These are phyloP conservation scores for Drosophila guanche DNA, from an alignment of 1,140 invertebrate species.

Conservation along the genomic window DNA sequence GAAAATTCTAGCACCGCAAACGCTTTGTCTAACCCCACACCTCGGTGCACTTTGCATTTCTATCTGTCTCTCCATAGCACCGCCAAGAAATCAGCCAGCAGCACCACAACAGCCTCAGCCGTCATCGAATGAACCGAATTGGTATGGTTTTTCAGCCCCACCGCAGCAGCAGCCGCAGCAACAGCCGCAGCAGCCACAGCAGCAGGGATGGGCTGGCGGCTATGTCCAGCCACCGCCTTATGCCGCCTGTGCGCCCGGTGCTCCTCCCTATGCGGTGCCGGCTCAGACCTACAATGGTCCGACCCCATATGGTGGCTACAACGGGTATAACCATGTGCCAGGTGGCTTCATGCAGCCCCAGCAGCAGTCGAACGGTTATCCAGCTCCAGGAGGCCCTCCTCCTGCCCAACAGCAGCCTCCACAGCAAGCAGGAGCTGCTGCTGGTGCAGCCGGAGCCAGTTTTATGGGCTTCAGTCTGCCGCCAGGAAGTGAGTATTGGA, in stretches of 20 bases:
- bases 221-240: constrained; percentile 71
- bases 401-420: constrained; percentile 39
- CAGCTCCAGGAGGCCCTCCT: constrained; percentile 21
- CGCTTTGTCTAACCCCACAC: constrained; percentile 36
- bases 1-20: constrained; percentile 43
- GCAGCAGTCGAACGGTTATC: constrained; percentile 60
- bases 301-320: constrained; percentile 50
- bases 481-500: constrained; percentile 73
- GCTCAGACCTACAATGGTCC: constrained; percentile 50
- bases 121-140: constrained; percentile 60
- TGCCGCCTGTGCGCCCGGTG: constrained; percentile 40
- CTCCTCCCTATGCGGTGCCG: constrained; percentile 51
- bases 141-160: constrained; percentile 80
- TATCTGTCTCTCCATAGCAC: constrained; percentile 54
- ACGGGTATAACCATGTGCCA: constrained; percentile 57
- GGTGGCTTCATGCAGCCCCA: constrained; percentile 61
- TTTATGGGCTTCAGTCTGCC: constrained; percentile 78
- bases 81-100: constrained; percentile 50
- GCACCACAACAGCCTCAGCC: constrained; percentile 40
- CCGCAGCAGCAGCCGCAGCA: constrained; percentile 61
- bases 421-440: constrained; percentile 31
- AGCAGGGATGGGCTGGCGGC: constrained; percentile 61
- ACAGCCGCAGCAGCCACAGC: constrained; percentile 56
- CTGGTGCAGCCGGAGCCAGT: constrained; percentile 51
- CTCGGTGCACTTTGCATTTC: constrained; percentile 22